Base-by-base conservation (phyloP, 2,888 invertebrate genomes). In the Archips crataeganus region DNA sequence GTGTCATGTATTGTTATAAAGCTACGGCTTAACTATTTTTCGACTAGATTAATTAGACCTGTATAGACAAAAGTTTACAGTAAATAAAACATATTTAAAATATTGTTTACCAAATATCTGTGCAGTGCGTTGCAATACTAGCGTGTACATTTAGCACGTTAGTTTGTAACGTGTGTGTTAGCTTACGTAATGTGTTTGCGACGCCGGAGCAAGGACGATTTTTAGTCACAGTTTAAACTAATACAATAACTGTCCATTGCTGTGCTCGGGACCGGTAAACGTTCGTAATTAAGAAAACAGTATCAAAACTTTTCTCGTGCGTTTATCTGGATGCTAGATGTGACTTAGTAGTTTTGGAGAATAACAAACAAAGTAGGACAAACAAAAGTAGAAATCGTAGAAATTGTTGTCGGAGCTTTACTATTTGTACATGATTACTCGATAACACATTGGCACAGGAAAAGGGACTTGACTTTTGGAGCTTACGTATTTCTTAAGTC, bases 121-220 rank as follows among this genome's bases (percentile, higher is more conserved):
- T 39, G 39, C 11, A 60, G 34, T 64, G 62, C n/a, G 32, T 60
- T 47, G 71, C 45, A 65, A 71, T 6, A 54, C 42, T 36, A 36
- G 36, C 61, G 61, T 54, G 62, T 68, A 68, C 39, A 63, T 61
- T 74, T 74, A 74, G 65, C 74, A 74, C 74, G 51, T 74, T n/a
- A 49, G 60, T 64, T 59, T 65, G 36, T 32, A 64, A 42, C 70
- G 23, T 45, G 65, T 45, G 39, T 70, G 73, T 49, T 39, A 73
- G 39, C 42, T 74, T 65, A 45, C 70, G 65, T 74, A 74, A 71
- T 47, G 54, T 65, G 72, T 73, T 75, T 60, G 75, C 62, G 69
- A 49, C 62, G 61, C 13, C 69, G 47, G 66, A 62, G 71, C 75
- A 73, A 73, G 73, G 75, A 70, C 73, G 62, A 66, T 62, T 71